These are phyloP conservation scores for Pemphredon lugubris DNA, from an alignment of 2,888 invertebrate species.

Conservation along the genomic window DNA sequence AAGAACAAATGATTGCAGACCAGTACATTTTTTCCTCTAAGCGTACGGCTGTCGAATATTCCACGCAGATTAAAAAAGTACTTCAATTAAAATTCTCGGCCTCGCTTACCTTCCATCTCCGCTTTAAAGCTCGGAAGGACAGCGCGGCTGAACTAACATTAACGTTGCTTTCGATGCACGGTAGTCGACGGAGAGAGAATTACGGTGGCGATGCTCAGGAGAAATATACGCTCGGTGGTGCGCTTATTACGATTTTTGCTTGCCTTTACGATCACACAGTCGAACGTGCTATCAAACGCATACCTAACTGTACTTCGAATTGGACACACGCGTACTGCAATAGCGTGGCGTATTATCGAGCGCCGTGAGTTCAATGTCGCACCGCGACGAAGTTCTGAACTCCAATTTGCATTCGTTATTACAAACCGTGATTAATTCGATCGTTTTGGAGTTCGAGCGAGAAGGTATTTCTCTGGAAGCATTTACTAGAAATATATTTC, in stretches of 20 bases:
- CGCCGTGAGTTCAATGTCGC: not conserved
- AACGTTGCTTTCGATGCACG: constrained; percentile 23
- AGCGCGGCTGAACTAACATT: constrained; percentile 9
- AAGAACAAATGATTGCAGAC: too few species aligned
- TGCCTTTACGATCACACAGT: constrained; percentile 53
- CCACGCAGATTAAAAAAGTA: too few species aligned
- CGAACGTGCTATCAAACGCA: constrained; percentile 54
- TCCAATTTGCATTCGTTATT: too few species aligned
- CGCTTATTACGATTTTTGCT: constrained; percentile 56
- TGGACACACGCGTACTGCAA: constrained; percentile 38
- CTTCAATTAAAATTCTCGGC: too few species aligned
- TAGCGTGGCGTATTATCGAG: constrained; percentile 29
- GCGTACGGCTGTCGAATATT: too few species aligned
- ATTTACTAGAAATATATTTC: too few species aligned
- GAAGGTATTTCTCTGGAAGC: too few species aligned
- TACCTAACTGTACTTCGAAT: constrained; percentile 60
- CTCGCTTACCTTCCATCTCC: constrained; percentile 11
- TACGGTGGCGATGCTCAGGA: constrained; percentile 27
- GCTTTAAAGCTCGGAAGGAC: not conserved
- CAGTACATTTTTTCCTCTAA: too few species aligned
- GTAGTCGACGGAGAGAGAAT: constrained; percentile 40
- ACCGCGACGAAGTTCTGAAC: too few species aligned
- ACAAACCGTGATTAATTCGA: too few species aligned
- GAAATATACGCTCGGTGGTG: constrained; percentile 29
- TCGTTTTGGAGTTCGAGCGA: too few species aligned